Evolutionary conservation across 2,113 vertebrate species (phyloP).

Genomic region (Dryoscopus gambensis): DNA sequence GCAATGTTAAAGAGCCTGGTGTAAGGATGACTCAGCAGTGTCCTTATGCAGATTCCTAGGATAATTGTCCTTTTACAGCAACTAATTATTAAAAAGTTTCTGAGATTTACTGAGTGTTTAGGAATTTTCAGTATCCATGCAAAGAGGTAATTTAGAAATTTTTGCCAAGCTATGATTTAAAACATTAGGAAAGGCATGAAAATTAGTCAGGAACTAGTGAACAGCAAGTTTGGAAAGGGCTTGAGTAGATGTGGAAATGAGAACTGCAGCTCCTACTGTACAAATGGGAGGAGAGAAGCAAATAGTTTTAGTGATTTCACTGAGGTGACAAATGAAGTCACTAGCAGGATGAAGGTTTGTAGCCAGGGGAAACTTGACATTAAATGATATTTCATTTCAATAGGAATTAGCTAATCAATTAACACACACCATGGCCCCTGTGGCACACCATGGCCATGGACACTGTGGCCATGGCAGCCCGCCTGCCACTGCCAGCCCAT

Average conservation of each 20-base stretch:
- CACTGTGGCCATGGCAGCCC: background rate
- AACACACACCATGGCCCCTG: background rate
- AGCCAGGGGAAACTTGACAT: background rate
- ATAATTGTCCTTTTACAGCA: background rate
- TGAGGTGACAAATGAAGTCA: background rate
- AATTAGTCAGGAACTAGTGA: background rate
- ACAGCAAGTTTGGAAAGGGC: background rate
- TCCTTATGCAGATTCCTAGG: background rate
- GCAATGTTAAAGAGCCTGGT: background rate
- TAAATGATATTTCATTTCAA: background rate
- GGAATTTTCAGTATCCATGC: background rate
- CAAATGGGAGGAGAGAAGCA: background rate
- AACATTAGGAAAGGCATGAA: background rate
- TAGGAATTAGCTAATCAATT: background rate
- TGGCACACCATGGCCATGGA: background rate
- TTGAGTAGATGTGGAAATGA: background rate
- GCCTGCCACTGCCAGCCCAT: background rate
- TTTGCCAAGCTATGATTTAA: background rate
- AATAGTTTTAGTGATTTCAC: background rate
- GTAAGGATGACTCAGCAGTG: background rate
- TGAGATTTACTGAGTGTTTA: background rate
- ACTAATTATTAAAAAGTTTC: background rate
- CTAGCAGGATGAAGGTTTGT: background rate
- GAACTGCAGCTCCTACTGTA: background rate
- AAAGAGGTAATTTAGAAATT: background rate